phyloP scores from a whole-genome alignment of 2,113 vertebrate species.

The Penelope pileata region DNA sequence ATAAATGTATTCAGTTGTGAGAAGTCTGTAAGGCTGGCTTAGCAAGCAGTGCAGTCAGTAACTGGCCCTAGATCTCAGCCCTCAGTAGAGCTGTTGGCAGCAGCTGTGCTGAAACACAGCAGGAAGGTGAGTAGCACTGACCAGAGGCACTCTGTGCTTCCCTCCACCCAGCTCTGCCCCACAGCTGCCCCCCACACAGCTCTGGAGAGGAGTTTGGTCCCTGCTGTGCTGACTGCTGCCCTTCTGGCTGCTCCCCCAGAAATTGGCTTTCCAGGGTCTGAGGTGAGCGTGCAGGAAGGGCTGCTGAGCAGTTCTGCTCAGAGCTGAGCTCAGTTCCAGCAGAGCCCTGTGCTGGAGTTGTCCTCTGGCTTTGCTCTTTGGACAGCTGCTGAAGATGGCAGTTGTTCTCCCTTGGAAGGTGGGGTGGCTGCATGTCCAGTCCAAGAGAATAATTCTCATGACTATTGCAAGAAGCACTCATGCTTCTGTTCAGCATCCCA shows the following conservation, averaged over 20 bases:
- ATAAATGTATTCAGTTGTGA: not conserved
- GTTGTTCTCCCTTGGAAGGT: not conserved
- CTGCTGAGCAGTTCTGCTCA: not conserved
- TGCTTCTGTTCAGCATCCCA: not conserved
- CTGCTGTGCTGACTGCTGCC: not conserved
- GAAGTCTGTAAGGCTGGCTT: not conserved
- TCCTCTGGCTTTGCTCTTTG: not conserved
- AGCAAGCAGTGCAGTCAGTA: not conserved
- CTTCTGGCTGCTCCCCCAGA: not conserved
- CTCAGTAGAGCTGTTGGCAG: not conserved
- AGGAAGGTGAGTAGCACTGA: not conserved
- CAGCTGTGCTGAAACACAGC: fast-evolving
- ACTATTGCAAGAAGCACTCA: not conserved
- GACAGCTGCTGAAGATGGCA: not conserved
- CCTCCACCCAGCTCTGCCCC: not conserved
- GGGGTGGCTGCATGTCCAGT: not conserved
- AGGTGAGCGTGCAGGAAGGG: fast-evolving
- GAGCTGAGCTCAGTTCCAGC: not conserved
- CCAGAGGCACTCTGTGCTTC: not conserved
- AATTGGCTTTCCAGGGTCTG: not conserved
- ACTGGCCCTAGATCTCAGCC: not conserved
- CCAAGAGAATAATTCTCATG: not conserved
- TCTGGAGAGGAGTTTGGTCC: not conserved
- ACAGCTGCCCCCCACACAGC: fast-evolving
- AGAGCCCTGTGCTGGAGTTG: not conserved